A percentile compares a stretch with the other conserved stretches of the same genome.
Evolutionary conservation across 1,140 invertebrate species (phyloP).

Genomic region (Sitodiplosis mosellana): DNA sequence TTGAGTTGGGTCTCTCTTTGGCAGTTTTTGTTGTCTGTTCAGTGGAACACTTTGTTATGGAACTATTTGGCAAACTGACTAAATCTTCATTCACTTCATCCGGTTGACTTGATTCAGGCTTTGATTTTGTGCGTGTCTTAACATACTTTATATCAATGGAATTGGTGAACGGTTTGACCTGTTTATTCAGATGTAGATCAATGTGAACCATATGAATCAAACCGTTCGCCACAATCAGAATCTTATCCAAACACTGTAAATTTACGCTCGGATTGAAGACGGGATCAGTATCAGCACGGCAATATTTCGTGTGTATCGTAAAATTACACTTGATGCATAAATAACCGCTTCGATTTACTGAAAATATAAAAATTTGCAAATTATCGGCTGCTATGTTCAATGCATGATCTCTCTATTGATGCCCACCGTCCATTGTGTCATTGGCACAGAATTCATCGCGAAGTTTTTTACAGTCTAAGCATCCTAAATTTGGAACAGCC

Average conservation of each 20-base stretch:
- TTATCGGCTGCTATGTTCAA: no score
- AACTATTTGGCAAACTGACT: no score
- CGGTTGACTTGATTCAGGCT: no score
- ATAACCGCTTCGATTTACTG: constrained; percentile 19
- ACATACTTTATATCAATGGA: not conserved
- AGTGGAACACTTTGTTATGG: not conserved
- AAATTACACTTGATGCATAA: constrained; percentile 23
- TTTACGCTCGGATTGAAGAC: constrained; percentile 19
- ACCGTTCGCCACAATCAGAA: constrained; percentile 21
- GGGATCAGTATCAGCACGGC: constrained; percentile 20
- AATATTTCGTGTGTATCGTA: constrained; percentile 25
- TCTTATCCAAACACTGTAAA: constrained; percentile 20
- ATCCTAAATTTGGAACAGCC: constrained; percentile 25
- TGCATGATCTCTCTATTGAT: not conserved
- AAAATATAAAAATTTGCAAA: not conserved
- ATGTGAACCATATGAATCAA: constrained; percentile 24
- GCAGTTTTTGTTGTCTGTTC: not conserved
- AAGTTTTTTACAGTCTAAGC: constrained; percentile 22
- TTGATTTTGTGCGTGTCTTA: not conserved
- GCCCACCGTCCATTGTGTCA: constrained; percentile 6
- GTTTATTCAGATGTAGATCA: constrained; percentile 11
- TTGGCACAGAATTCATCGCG: constrained; percentile 12
- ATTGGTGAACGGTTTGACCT: not conserved
- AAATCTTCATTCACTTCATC: no score
- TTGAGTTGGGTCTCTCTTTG: not conserved